A percentile compares a stretch with the other conserved stretches of the same genome.
Evolutionary conservation across 2,888 invertebrate species (phyloP).

Genomic region (Candidula unifasciata): DNA sequence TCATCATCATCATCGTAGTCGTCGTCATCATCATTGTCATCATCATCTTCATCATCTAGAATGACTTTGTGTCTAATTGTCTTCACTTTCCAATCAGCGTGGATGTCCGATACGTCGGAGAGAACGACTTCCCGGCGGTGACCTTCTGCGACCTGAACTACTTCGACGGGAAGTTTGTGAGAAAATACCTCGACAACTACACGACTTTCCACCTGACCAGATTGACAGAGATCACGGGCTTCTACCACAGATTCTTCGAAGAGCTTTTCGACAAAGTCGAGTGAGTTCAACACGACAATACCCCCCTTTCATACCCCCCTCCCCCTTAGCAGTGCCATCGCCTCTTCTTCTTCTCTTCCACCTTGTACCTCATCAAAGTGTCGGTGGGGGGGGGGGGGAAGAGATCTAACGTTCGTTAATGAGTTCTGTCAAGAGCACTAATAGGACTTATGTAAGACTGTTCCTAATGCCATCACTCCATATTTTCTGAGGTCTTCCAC

Average conservation of each 20-base stretch:
- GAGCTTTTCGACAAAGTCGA: background rate
- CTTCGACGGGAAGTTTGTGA: constrained; percentile 45
- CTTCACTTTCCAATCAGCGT: constrained; percentile 46
- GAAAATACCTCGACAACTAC: background rate
- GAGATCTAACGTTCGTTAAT: too few species aligned
- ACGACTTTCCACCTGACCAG: constrained; percentile 27
- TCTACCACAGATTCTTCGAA: constrained; percentile 50
- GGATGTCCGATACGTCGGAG: constrained; percentile 55
- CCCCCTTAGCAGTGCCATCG: background rate
- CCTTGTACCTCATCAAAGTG: too few species aligned
- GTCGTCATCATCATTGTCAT: too few species aligned
- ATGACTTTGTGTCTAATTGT: too few species aligned
- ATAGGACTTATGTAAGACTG: too few species aligned
- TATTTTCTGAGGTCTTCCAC: too few species aligned
- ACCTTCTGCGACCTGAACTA: constrained; percentile 59
- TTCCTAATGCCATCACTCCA: too few species aligned
- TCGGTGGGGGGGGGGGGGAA: too few species aligned
- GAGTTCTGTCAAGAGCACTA: too few species aligned
- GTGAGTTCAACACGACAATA: constrained; percentile 16
- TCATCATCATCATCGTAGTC: too few species aligned
- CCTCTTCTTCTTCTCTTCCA: too few species aligned
- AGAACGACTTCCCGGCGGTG: constrained; percentile 58
- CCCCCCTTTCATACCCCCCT: background rate
- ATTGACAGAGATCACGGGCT: constrained; percentile 56
- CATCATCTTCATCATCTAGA: too few species aligned